phyloP scores from a whole-genome alignment of 2,888 invertebrate genomes.

The Leucoma salicis region DNA sequence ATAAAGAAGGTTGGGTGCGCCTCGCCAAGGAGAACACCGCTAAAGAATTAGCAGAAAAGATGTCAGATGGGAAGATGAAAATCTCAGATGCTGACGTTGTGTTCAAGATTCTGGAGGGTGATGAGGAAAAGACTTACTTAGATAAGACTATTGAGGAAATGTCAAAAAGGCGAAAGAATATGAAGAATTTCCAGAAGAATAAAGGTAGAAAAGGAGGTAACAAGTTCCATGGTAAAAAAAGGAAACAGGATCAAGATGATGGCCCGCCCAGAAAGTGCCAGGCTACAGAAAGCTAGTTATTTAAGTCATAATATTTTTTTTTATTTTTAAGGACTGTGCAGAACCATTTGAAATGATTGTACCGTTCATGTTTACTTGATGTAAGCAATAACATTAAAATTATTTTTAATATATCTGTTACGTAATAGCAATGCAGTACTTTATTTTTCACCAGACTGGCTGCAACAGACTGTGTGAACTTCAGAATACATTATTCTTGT shows the following conservation, averaged over 20 bases:
- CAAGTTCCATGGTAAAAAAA: slow-evolving; percentile 46
- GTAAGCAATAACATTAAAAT: slow-evolving; percentile 9
- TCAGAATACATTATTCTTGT: no score
- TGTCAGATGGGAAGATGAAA: slow-evolving; percentile 84
- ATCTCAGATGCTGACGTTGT: slow-evolving; percentile 76
- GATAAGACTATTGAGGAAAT: slow-evolving; percentile 84
- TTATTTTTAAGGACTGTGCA: slow-evolving; percentile 16
- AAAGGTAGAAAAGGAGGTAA: slow-evolving; percentile 42
- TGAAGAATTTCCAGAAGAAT: slow-evolving; percentile 60
- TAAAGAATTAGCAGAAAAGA: slow-evolving; percentile 83
- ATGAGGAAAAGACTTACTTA: slow-evolving; percentile 86
- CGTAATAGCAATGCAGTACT: not conserved
- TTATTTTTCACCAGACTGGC: no score
- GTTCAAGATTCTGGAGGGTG: slow-evolving; percentile 84
- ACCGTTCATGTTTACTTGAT: slow-evolving; percentile 2
- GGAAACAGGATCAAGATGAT: slow-evolving; percentile 51
- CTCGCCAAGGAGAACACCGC: slow-evolving; percentile 87
- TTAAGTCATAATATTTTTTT: slow-evolving; percentile 6
- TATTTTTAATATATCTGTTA: slow-evolving; percentile 1
- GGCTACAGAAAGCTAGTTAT: slow-evolving; percentile 49
- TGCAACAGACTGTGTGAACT: no score
- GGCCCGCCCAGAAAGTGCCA: slow-evolving; percentile 55
- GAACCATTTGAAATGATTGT: not conserved
- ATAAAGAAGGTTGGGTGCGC: slow-evolving; percentile 87
- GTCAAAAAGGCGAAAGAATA: slow-evolving; percentile 78